A percentile compares a stretch with the other conserved stretches of the same genome.
Evolutionary conservation across 1,140 invertebrate species (phyloP).

Genomic region (Belonocnema kinseyi): DNA sequence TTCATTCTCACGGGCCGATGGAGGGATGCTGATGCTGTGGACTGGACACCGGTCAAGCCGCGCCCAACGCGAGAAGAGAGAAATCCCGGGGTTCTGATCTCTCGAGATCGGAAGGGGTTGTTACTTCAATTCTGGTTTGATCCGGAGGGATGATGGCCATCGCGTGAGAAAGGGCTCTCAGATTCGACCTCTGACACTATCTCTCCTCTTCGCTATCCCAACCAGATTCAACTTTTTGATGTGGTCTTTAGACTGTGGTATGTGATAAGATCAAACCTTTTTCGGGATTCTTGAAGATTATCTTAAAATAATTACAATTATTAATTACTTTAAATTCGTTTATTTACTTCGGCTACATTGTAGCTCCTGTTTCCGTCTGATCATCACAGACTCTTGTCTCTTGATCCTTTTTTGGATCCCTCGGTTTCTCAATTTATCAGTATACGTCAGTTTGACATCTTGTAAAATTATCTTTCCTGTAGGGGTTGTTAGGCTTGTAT

Average conservation of each 20-base stretch:
- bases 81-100: constrained; percentile 66
- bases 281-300: no score
- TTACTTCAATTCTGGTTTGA: constrained; percentile 72
- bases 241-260: background rate
- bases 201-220: constrained; percentile 37
- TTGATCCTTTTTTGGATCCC: no score
- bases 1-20: constrained; percentile 66
- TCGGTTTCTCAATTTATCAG: no score
- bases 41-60: constrained; percentile 75
- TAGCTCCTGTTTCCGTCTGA: no score
- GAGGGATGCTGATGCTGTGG: constrained; percentile 69
- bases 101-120: constrained; percentile 70
- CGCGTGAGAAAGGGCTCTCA: constrained; percentile 73
- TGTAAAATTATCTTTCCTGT: no score
- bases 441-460: no score
- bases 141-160: constrained; percentile 63
- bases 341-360: no score
- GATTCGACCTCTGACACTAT: constrained; percentile 65
- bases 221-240: background rate
- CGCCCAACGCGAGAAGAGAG: constrained; percentile 42
- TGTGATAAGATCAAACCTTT: no score
- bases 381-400: no score
- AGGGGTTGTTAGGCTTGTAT: no score
- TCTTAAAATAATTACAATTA: no score
- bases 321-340: no score